These are phyloP conservation scores for Phortica okadai DNA, from an alignment of 2,888 invertebrate genomes.

Conservation along the genomic window DNA sequence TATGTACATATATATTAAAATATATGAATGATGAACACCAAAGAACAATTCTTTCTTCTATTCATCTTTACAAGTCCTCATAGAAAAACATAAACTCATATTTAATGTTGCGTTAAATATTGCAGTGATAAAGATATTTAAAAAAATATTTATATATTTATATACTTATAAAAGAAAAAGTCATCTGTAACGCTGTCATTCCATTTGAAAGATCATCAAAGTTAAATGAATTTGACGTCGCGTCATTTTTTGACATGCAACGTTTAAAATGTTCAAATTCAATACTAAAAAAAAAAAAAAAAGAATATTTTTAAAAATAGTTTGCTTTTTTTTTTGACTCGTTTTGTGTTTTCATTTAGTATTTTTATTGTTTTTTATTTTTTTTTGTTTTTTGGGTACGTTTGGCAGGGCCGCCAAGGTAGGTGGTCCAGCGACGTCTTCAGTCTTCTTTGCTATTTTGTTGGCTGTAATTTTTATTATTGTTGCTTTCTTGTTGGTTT, in stretches of 20 bases:
- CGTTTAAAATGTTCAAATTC: background rate
- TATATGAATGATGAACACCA: too few species aligned
- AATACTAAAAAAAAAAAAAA: background rate
- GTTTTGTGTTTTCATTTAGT: background rate
- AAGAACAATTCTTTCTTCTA: too few species aligned
- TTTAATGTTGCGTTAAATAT: too few species aligned
- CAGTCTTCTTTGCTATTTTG: constrained; percentile 17
- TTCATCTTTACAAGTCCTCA: too few species aligned
- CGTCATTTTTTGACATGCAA: background rate
- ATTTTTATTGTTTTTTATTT: background rate
- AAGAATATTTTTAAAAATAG: constrained; percentile 20
- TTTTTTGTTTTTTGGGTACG: too few species aligned
- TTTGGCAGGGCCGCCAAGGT: background rate
- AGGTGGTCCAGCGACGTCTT: constrained; percentile 11
- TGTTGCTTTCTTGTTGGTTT: constrained; percentile 19
- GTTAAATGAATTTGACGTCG: background rate
- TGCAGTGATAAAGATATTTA: too few species aligned
- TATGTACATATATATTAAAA: too few species aligned
- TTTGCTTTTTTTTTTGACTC: background rate
- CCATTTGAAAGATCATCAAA: background rate
- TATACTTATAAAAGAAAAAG: too few species aligned
- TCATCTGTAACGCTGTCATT: too few species aligned
- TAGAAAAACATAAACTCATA: too few species aligned
- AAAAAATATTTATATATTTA: too few species aligned
- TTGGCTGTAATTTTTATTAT: constrained; percentile 70